Evolutionary conservation across 2,888 invertebrate genomes (phyloP).

Genomic region (Drosophila tanythrix): DNA sequence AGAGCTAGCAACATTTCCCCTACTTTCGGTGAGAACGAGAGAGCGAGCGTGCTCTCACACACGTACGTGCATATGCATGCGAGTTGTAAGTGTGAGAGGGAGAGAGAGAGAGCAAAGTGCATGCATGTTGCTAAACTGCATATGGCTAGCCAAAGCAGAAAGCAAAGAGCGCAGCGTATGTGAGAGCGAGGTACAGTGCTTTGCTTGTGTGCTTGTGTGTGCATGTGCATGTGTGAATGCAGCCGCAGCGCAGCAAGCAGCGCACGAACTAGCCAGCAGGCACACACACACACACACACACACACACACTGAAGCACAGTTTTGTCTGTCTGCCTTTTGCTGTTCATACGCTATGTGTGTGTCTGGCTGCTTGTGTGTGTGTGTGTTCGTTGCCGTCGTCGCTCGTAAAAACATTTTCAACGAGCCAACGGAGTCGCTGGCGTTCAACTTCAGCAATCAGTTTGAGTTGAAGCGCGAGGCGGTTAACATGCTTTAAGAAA

Average conservation of each 20-base stretch:
- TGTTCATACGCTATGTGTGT: constrained; percentile 14
- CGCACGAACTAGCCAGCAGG: constrained; percentile 43
- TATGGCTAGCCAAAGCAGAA: constrained; percentile 42
- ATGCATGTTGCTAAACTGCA: constrained; percentile 63
- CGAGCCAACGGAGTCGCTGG: constrained; percentile 83
- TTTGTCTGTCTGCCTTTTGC: constrained; percentile 65
- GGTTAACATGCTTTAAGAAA: constrained; percentile 84
- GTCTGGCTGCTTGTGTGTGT: constrained; percentile 26
- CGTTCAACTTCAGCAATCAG: constrained; percentile 83
- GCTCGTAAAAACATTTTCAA: constrained; percentile 79
- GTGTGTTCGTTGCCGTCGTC: constrained; percentile 59
- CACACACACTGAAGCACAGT: constrained; percentile 6
- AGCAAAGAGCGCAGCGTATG: constrained; percentile 52
- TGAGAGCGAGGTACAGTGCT: constrained; percentile 40
- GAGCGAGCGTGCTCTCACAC: constrained; percentile 21
- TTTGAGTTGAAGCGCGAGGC: constrained; percentile 85
- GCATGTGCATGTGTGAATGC: constrained; percentile 45
- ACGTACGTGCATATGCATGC: constrained; percentile 25
- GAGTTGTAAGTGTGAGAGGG: constrained; percentile 3
- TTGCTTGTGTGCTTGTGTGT: constrained; percentile 26
- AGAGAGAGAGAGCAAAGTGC: constrained; percentile 29
- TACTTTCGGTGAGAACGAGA: constrained; percentile 71
- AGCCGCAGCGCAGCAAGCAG: constrained; percentile 58
- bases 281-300: constrained; percentile 19
- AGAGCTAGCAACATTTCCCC: constrained; percentile 76